Conservation (phyloP, 1,140 invertebrate genomes). For the Drosophila orosa region DNA sequence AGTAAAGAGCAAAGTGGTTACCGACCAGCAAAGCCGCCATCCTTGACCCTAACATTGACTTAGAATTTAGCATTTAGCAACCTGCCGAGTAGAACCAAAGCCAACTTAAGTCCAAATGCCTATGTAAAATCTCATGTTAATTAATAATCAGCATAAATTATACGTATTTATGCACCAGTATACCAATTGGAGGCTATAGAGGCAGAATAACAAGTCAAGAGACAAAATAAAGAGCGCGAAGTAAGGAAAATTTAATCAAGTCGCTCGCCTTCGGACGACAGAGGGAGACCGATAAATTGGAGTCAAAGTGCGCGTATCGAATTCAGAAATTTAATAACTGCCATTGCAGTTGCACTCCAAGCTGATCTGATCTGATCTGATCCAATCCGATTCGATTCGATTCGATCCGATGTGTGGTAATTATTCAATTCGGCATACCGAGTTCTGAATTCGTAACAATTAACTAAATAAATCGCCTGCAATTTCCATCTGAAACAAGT, state of each 20-base stretch:
- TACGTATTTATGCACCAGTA: conserved; percentile 21
- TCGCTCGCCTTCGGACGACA: conserved; percentile 39
- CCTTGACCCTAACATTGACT: conserved; percentile 43
- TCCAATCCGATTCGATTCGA: not conserved
- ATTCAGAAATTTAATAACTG: conserved; percentile 54
- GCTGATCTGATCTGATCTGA: not conserved
- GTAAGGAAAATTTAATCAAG: conserved; percentile 41
- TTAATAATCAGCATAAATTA: conserved; percentile 54
- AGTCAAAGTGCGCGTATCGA: conserved; percentile 57
- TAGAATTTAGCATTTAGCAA: conserved; percentile 3
- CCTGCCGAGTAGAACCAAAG: not conserved
- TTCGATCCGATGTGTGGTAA: conserved; percentile 10
- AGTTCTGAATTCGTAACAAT: conserved; percentile 39
- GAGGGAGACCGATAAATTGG: conserved; percentile 44
- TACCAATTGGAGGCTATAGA: conserved; percentile 18
- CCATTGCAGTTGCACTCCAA: conserved; percentile 23
- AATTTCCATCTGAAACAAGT: conserved; percentile 19
- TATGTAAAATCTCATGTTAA: conserved; percentile 38
- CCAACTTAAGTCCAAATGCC: conserved; percentile 14
- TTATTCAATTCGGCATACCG: conserved; percentile 25
- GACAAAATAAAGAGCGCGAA: not conserved
- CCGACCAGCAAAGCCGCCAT: not conserved
- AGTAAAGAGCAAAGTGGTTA: not conserved
- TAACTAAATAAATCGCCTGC: conserved; percentile 33
- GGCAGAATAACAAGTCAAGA: conserved; percentile 15